Percentiles rank a stretch among this genome's conserved stretches.
Evolutionary conservation across 2,888 invertebrate genomes (phyloP).

Genomic region (Drosophila stalkeri): DNA sequence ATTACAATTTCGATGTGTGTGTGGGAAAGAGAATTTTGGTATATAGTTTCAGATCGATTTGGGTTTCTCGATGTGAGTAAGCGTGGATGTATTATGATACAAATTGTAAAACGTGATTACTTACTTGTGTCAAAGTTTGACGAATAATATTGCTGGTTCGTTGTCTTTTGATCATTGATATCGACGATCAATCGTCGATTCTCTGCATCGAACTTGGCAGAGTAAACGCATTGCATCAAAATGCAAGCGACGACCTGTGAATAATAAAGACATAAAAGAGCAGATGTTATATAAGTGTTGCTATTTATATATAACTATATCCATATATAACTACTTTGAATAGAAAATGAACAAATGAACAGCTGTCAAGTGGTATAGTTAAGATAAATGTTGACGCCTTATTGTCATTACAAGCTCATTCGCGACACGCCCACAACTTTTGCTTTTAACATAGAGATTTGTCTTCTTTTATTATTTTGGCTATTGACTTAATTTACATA

Average conservation of each 20-base stretch:
- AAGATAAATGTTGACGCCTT: slow-evolving; percentile 33
- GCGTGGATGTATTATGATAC: slow-evolving; percentile 39
- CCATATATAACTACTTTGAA: too few relatives aligned
- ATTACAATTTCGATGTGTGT: slow-evolving; percentile 59
- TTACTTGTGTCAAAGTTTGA: slow-evolving; percentile 92
- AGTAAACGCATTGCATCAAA: slow-evolving; percentile 84
- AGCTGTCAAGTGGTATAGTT: slow-evolving; percentile 18
- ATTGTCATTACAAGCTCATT: slow-evolving; percentile 20
- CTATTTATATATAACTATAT: background rate
- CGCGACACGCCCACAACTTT: slow-evolving; percentile 51
- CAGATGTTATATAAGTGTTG: slow-evolving; percentile 9
- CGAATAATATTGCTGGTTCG: slow-evolving; percentile 91
- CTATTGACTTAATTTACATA: slow-evolving; percentile 54
- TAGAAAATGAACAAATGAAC: background rate
- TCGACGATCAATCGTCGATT: slow-evolving; percentile 89
- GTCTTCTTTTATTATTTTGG: slow-evolving; percentile 20
- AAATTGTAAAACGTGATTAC: slow-evolving; percentile 81
- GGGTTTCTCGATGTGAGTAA: slow-evolving; percentile 39
- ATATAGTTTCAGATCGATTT: slow-evolving; percentile 14
- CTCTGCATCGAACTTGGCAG: slow-evolving; percentile 82
- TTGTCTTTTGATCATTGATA: slow-evolving; percentile 89
- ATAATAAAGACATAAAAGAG: background rate
- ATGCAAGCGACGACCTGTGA: slow-evolving; percentile 85
- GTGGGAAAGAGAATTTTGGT: slow-evolving; percentile 34
- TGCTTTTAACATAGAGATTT: slow-evolving; percentile 13